Evolutionary conservation across 2,113 vertebrate species (phyloP), one percentile per base, ranked within the genome.

Genomic region (Perca schrenkii): DNA sequence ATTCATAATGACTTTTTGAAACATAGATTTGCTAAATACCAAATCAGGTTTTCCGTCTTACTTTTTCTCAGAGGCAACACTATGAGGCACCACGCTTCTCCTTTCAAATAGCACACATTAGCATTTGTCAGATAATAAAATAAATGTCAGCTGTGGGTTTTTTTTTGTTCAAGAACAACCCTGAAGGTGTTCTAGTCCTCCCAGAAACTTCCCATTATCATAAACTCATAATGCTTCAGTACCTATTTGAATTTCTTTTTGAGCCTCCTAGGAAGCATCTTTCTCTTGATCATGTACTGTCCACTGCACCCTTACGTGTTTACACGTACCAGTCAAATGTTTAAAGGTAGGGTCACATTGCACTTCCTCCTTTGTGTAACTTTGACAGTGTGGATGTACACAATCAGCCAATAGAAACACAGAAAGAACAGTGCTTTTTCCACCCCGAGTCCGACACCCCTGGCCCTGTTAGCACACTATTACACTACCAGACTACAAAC

Each of bases 121-220:
- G 8, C 34, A 73, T 47, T 67, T 1, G 0, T 53, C 53, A 69
- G 17, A 11, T 31, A 7, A 22, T 21, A 52, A 62, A 22, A 40
- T 52, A 63, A 74, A 74, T 63, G 19, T 72, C 69, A 72, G 54
- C 4, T 34, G 25, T n/a, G 3, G 58, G 8, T 43, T 62, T 50
- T 34, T 15, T 43, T 62, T 50, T 34, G 4, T n/a, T 52, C 22
- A 61, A 49, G 43, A 34, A 73, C 12, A 73, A 49, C 70, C 70
- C 70, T 19, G 25, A 73, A 73, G 56, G 57, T 34, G 25, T 61
- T 49, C 56, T 49, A 21, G 43, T 58, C 69, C 40, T 74, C 28
- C n/a, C 16, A 47, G 54, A 63, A 74, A 53, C 21, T 19, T 50
- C 28, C 3, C 3, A 53, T 52, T 52, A 14, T 15, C 4, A 36